Base-by-base conservation (phyloP, 2,888 invertebrate genomes). In the Harpagoxenus sublaevis region DNA sequence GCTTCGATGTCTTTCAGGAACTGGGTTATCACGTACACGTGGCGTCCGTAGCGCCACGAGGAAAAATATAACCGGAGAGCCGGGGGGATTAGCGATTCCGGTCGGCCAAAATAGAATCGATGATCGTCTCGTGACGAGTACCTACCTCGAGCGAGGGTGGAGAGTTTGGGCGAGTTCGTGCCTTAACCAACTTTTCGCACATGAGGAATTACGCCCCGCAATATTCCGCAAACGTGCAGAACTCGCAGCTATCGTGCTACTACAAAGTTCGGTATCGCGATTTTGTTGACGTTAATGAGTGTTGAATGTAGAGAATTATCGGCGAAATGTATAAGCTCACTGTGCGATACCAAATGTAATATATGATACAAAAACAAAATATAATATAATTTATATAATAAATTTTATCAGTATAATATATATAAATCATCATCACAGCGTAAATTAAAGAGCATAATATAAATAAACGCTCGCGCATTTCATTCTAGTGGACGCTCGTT, bases 1-100 rank as follows among this genome's bases (percentile, higher is more conserved):
- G 42, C 79, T 65, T 35, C 18, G 42, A 10, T 84, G 82, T 87
- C 83, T 83, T 68, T 65, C 35, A 42, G 73, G 73, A 57, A 86
- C 63, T 74, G 63, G 79, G 79, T 81, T 71, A 81, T 81, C 79
- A 39, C 60, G 48, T 62, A 73, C 73, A 81, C 53, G 73, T 71
- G 79, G 79, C 48, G 48, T 48, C 39, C 48, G 28, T 35, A 39
- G 62, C 5, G 39, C n/a, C 35, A n/a, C 45, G 51, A 71, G 45
- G 48, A 71, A 62, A 70, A 71, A 39, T 71, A 71, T 39, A 60
- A 12, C 23, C 12, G 8, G 9, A 9, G 15, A 48, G 18, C 4
- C 45, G 57, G 31, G 57, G 31, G 55, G 68, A 78, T 78, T 55
- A 78, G 55, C 31, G 55, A 68, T 31, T n/a, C 31, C 53, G 53